These are phyloP conservation scores for Drosophila pruinosa DNA, from an alignment of 1,140 invertebrate species.

Conservation along the genomic window DNA sequence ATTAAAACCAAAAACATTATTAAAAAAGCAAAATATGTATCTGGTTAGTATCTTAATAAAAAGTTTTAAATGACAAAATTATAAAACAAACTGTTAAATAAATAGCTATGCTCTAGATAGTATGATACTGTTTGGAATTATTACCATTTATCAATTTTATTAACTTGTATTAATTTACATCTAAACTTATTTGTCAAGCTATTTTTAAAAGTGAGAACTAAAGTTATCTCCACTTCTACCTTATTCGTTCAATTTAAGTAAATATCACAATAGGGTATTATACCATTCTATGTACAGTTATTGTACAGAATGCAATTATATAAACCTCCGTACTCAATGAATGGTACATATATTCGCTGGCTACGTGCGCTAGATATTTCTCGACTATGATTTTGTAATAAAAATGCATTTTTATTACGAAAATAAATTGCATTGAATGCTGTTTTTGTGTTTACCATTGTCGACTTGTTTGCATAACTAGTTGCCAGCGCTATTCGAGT, in stretches of 20 bases:
- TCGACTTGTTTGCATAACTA: slow-evolving; percentile 44
- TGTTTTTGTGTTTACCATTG: slow-evolving; percentile 27
- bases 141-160: not conserved
- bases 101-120: not conserved
- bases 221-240: not conserved
- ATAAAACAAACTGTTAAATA: slow-evolving; percentile 18
- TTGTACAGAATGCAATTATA: slow-evolving; percentile 12
- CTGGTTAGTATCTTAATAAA: slow-evolving; percentile 65
- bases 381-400: slow-evolving; percentile 74
- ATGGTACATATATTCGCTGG: slow-evolving; percentile 61
- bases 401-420: slow-evolving; percentile 71
- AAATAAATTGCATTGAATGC: slow-evolving; percentile 71
- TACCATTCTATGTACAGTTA: not conserved
- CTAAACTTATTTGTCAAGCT: not conserved
- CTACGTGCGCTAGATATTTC: slow-evolving; percentile 54
- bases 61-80: slow-evolving; percentile 57
- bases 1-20: slow-evolving; percentile 21
- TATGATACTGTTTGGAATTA: not conserved
- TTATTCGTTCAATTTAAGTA: not conserved
- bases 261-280: not conserved
- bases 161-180: not conserved
- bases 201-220: not conserved
- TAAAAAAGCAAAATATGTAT: slow-evolving; percentile 17
- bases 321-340: slow-evolving; percentile 58
- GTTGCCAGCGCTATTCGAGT: not conserved